Evolutionary conservation across 2,113 vertebrate genomes (phyloP).

Genomic region (Gallinago paraguaiae): DNA sequence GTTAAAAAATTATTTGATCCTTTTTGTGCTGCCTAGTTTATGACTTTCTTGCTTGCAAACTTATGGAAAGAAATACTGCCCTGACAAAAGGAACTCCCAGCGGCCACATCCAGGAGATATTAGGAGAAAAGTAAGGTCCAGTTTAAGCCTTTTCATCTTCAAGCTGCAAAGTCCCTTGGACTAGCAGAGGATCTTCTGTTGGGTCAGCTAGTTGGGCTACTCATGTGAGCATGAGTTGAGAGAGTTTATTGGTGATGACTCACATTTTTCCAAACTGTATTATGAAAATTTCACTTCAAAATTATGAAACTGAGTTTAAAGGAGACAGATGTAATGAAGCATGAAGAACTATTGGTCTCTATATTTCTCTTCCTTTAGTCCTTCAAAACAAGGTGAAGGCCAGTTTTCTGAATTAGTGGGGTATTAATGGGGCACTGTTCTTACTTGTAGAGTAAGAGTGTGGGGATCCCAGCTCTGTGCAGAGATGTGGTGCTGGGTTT

Average conservation of each 20-base stretch:
- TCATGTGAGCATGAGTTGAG: background rate
- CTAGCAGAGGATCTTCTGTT: background rate
- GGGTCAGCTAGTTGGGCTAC: background rate
- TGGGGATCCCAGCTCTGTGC: background rate
- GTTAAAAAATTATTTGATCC: background rate
- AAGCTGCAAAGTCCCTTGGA: background rate
- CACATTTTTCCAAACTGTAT: background rate
- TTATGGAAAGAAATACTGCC: background rate
- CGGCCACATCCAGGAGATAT: background rate
- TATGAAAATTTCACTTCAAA: background rate
- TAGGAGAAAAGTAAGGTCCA: background rate
- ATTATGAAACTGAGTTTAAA: background rate
- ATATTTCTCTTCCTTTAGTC: background rate
- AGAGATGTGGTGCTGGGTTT: background rate
- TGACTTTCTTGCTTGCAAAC: background rate
- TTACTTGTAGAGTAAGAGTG: accelerated
- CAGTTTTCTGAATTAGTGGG: background rate
- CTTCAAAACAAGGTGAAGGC: background rate
- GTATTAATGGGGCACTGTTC: background rate
- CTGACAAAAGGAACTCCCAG: background rate
- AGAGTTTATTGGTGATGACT: background rate
- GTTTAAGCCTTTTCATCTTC: background rate
- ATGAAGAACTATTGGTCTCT: background rate
- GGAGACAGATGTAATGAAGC: background rate
- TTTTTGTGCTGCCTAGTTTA: background rate